phyloP scores from a whole-genome alignment of 1,140 invertebrate genomes.

The Papilio machaon region DNA sequence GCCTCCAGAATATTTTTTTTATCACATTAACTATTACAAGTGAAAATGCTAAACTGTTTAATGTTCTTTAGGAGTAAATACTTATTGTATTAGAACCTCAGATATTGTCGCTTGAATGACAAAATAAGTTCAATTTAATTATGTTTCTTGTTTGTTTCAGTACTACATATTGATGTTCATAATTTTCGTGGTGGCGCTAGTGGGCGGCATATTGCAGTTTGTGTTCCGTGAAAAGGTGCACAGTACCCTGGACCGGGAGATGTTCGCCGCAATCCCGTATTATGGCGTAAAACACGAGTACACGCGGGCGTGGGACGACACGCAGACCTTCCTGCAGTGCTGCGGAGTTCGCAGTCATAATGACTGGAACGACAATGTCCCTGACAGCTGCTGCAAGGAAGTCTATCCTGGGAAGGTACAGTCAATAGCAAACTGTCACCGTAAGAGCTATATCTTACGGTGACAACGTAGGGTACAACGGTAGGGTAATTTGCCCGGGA shows the following conservation, averaged over 20 bases:
- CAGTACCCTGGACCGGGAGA: slow-evolving; percentile 88
- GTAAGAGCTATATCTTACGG: too few relatives aligned
- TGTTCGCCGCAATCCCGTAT: slow-evolving; percentile 88
- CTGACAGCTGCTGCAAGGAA: slow-evolving; percentile 90
- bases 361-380: slow-evolving; percentile 90
- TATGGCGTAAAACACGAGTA: slow-evolving; percentile 87
- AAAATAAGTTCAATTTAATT: too few relatives aligned
- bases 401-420: slow-evolving; percentile 83
- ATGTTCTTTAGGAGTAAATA: too few relatives aligned
- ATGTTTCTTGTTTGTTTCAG: slow-evolving; percentile 80
- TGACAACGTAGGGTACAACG: too few relatives aligned
- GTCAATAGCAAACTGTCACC: slow-evolving; percentile 26
- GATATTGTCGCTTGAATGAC: too few relatives aligned
- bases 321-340: slow-evolving; percentile 90
- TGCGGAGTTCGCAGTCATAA: slow-evolving; percentile 89
- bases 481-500: too few relatives aligned
- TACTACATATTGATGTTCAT: slow-evolving; percentile 94
- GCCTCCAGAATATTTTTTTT: too few relatives aligned
- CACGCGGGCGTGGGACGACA: slow-evolving; percentile 91
- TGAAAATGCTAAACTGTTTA: too few relatives aligned
- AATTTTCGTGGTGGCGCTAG: slow-evolving; percentile 93
- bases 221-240: slow-evolving; percentile 92
- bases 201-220: slow-evolving; percentile 94
- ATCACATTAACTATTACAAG: too few relatives aligned
- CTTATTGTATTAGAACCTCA: too few relatives aligned